phyloP scores from a whole-genome alignment of 2,797 vertebrate genomes.

The Sebastes variabilis region DNA sequence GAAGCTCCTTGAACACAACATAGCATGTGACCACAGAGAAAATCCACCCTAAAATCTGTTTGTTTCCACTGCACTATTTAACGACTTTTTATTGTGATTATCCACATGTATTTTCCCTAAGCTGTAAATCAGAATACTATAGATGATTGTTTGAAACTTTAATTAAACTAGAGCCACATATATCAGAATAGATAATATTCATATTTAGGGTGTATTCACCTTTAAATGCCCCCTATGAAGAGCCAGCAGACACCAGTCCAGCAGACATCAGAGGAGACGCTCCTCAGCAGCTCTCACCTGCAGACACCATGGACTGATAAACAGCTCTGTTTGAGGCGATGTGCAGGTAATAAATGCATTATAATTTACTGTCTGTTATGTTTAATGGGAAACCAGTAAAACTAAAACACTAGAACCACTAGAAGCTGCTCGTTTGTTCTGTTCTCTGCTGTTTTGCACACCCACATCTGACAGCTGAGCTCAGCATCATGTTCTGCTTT shows the following conservation, averaged over 20 bases:
- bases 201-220: constrained; percentile 18
- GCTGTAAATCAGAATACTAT: accelerated
- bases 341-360: constrained; percentile 56
- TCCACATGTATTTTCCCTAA: accelerated
- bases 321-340: constrained; percentile 39
- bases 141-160: accelerated
- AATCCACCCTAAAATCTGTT: constrained; percentile 13
- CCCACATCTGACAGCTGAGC: constrained; percentile 68
- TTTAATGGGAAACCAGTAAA: accelerated
- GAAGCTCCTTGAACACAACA: neutral
- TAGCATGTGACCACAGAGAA: neutral
- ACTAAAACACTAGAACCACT: accelerated
- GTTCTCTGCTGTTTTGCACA: constrained; percentile 12
- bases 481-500: constrained; percentile 28
- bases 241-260: neutral
- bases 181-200: accelerated
- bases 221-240: constrained; percentile 21
- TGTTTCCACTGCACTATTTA: neutral
- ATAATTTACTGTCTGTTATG: accelerated
- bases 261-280: constrained; percentile 25
- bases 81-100: accelerated
- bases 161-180: neutral
- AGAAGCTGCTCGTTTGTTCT: too few relatives aligned
- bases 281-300: neutral
- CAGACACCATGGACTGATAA: constrained; percentile 45